Percentiles rank a stretch among this genome's conserved stretches.
Evolutionary conservation across 2,797 vertebrate species (phyloP).

Genomic region (Hoplostethus mediterraneus): DNA sequence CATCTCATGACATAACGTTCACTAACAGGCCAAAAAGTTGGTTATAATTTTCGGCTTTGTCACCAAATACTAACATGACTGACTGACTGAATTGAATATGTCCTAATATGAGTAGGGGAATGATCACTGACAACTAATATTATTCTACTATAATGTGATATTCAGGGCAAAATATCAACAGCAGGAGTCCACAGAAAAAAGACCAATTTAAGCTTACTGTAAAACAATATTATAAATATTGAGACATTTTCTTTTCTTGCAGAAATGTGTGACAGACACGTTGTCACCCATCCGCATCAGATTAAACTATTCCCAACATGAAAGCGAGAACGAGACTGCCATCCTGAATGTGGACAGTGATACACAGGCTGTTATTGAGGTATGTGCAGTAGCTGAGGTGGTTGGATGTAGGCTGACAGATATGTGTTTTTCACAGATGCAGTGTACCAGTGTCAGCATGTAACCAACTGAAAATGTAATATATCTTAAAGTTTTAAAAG

Average conservation of each 20-base stretch:
- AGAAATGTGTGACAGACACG: slow-evolving; percentile 86
- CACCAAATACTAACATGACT: too few relatives aligned
- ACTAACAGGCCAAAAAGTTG: too few relatives aligned
- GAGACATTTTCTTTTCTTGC: slow-evolving; percentile 26
- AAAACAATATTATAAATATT: not conserved
- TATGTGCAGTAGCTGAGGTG: slow-evolving; percentile 26
- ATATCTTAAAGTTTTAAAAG: too few relatives aligned
- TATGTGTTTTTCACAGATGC: not conserved
- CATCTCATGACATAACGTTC: too few relatives aligned
- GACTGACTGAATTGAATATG: too few relatives aligned
- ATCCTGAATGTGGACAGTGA: slow-evolving; percentile 65
- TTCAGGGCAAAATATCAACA: not conserved
- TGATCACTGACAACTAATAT: too few relatives aligned
- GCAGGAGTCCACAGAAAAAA: not conserved
- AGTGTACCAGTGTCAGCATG: not conserved
- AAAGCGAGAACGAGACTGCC: not conserved
- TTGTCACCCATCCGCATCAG: slow-evolving; percentile 80
- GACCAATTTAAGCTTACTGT: not conserved
- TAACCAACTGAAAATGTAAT: not conserved
- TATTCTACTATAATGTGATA: not conserved
- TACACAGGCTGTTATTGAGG: slow-evolving; percentile 53
- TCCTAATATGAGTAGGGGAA: too few relatives aligned
- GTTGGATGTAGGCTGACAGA: not conserved
- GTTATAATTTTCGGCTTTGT: too few relatives aligned
- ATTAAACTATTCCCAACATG: slow-evolving; percentile 78